Percentiles rank a stretch among this genome's conserved stretches.
Conservation (phyloP, 1,140 invertebrate species). For the Lordiphosa stackelbergi region DNA sequence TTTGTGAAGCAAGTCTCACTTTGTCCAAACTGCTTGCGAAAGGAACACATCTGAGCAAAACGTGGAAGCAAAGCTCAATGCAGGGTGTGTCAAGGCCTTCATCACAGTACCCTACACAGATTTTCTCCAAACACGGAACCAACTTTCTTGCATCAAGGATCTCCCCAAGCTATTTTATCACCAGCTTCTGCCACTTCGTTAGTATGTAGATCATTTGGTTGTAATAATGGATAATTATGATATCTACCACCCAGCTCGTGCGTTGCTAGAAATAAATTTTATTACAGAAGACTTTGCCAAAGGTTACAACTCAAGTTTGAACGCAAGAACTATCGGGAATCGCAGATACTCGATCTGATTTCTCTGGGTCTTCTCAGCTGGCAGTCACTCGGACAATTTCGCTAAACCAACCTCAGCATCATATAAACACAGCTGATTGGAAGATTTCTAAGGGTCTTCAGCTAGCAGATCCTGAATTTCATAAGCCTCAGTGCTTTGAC, state of each 20-base stretch:
- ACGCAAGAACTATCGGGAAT: not conserved
- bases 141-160: not conserved
- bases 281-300: conserved; percentile 7
- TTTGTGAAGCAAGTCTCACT: no score
- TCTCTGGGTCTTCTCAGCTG: not conserved
- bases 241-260: not conserved
- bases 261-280: conserved; percentile 6
- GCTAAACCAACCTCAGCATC: not conserved
- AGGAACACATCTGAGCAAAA: no score
- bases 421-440: no score
- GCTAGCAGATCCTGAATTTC: no score
- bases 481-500: no score
- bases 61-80: not conserved
- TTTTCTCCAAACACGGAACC: not conserved
- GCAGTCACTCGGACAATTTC: not conserved
- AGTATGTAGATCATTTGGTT: not conserved
- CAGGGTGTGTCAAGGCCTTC: not conserved
- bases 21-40: no score
- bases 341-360: not conserved
- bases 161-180: no score
- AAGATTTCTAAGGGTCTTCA: no score
- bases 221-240: no score
- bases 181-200: conserved; percentile 1
- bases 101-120: not conserved
- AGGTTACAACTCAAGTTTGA: not conserved